These are phyloP conservation scores for Campoletis sonorensis DNA, from an alignment of 1,140 invertebrate genomes.

Conservation along the genomic window DNA sequence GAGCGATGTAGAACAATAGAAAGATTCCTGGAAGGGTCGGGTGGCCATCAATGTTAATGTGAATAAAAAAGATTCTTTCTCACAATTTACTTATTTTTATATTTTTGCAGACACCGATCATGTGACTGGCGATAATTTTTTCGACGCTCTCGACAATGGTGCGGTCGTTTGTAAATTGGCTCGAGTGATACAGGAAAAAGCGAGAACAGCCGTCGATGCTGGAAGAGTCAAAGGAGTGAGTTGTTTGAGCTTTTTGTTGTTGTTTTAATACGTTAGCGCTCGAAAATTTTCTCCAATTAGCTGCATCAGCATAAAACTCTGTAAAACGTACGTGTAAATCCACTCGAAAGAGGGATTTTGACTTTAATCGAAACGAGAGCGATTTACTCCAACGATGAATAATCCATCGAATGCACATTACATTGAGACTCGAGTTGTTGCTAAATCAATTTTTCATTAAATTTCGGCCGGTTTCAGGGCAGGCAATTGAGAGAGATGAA, in stretches of 20 bases:
- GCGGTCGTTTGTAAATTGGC: slow-evolving; percentile 87
- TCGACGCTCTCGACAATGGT: slow-evolving; percentile 88
- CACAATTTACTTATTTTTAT: background rate
- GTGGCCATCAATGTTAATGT: too few species aligned
- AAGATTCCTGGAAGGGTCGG: too few species aligned
- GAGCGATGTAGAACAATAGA: too few species aligned
- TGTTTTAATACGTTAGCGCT: background rate
- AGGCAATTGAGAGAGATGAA: too few species aligned
- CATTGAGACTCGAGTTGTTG: too few species aligned
- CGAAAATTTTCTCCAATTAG: background rate
- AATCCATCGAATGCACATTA: too few species aligned
- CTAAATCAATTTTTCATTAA: background rate
- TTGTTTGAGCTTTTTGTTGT: slow-evolving; percentile 47
- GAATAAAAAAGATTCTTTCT: background rate
- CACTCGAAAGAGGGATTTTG: background rate
- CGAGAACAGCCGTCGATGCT: slow-evolving; percentile 80
- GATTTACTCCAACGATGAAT: too few species aligned
- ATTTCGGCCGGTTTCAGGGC: too few species aligned
- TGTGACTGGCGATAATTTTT: slow-evolving; percentile 86
- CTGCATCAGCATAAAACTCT: background rate
- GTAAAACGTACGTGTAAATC: background rate
- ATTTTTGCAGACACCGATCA: slow-evolving; percentile 82
- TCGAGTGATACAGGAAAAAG: slow-evolving; percentile 84
- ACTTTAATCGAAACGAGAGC: too few species aligned
- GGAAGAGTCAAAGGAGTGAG: slow-evolving; percentile 81